Evolutionary conservation across 2,888 invertebrate genomes (phyloP).

Genomic region (Malthinus seriepunctatus): DNA sequence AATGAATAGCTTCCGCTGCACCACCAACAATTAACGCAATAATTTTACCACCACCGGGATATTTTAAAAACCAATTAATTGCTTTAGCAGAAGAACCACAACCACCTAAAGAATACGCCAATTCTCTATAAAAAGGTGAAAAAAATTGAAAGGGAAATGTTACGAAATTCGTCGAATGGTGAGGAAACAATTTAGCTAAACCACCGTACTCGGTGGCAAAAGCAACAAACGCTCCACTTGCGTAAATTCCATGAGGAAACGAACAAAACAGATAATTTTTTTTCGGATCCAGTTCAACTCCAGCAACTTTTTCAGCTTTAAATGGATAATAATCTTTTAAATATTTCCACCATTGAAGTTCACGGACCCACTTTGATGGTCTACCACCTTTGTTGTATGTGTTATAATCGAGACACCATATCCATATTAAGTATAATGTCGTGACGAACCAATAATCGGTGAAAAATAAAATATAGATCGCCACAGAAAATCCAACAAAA

Average conservation of each 20-base stretch:
- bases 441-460: slow-evolving; percentile 60
- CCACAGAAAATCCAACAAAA: slow-evolving; percentile 57
- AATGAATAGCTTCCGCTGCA: slow-evolving; percentile 83
- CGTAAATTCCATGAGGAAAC: slow-evolving; percentile 80
- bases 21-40: slow-evolving; percentile 85
- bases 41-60: slow-evolving; percentile 60
- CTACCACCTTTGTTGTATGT: slow-evolving; percentile 61
- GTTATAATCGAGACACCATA: slow-evolving; percentile 61
- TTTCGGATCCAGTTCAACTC: slow-evolving; percentile 76
- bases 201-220: slow-evolving; percentile 72
- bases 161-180: slow-evolving; percentile 54
- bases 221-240: slow-evolving; percentile 76
- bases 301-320: slow-evolving; percentile 81
- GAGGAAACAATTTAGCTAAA: slow-evolving; percentile 57
- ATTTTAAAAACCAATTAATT: slow-evolving; percentile 64
- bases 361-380: slow-evolving; percentile 57
- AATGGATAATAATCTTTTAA: slow-evolving; percentile 86
- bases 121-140: slow-evolving; percentile 73
- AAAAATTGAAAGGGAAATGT: slow-evolving; percentile 70
- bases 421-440: slow-evolving; percentile 67
- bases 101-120: slow-evolving; percentile 60
- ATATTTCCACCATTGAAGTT: slow-evolving; percentile 71
- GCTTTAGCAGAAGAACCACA: slow-evolving; percentile 67
- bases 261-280: slow-evolving; percentile 84
- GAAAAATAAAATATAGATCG: slow-evolving; percentile 62